A percentile compares a stretch with the other conserved stretches of the same genome.
Conservation (phyloP, 2,888 invertebrate genomes). For the Isotomurus palustris region DNA sequence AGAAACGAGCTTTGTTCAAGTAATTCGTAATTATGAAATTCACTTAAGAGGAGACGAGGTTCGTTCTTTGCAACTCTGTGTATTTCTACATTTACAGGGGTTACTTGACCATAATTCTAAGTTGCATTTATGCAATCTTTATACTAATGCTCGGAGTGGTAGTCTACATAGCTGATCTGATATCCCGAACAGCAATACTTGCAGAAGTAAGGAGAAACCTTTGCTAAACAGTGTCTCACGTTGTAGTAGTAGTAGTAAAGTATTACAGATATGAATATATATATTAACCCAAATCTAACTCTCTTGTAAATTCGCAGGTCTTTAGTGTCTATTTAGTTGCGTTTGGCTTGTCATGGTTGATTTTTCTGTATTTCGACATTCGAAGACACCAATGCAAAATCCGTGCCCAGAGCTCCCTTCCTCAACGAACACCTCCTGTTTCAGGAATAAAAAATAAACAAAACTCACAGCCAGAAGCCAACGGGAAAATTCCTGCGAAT, state of each 20-base stretch:
- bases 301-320: conserved; percentile 53
- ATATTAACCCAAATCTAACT: no score
- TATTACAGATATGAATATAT: no score
- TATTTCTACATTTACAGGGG: conserved; percentile 52
- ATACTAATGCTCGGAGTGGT: conserved; percentile 64
- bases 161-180: conserved; percentile 60
- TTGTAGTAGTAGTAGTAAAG: background rate
- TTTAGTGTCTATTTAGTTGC: conserved; percentile 60
- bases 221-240: background rate
- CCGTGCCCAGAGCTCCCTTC: conserved; percentile 23
- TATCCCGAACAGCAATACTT: conserved; percentile 53
- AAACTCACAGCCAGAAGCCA: conserved; percentile 7
- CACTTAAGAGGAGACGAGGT: background rate
- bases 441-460: background rate
- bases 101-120: conserved; percentile 59
- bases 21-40: conserved; percentile 24
- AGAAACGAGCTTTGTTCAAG: conserved; percentile 51
- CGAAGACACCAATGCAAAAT: conserved; percentile 54
- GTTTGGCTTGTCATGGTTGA: conserved; percentile 60
- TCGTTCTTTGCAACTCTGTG: conserved; percentile 1
- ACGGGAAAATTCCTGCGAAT: conserved; percentile 18
- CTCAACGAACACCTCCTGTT: conserved; percentile 1
- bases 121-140: conserved; percentile 65
- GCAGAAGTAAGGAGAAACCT: conserved; percentile 54
- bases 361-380: conserved; percentile 62